A percentile compares a stretch with the other conserved stretches of the same genome.
These are phyloP conservation scores for Rhimphoctona megacephalus DNA, from an alignment of 2,888 invertebrate species.

Conservation along the genomic window DNA sequence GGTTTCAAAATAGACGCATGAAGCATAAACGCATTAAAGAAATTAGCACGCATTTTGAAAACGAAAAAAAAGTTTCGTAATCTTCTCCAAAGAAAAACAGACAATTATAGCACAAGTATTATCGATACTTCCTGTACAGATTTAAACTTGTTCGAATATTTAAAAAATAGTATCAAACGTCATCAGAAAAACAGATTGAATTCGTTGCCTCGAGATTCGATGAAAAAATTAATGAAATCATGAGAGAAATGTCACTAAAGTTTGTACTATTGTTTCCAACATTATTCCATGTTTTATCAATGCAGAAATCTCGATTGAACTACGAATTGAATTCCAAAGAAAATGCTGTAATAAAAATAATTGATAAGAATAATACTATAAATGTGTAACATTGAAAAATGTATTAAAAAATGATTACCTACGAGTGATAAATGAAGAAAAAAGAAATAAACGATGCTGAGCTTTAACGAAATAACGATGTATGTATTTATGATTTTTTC, in stretches of 20 bases:
- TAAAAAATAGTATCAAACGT: background rate
- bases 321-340: slow-evolving; percentile 2
- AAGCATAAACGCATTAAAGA: slow-evolving; percentile 95
- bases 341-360: slow-evolving; percentile 47
- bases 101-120: background rate
- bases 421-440: slow-evolving; percentile 20
- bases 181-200: background rate
- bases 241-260: background rate
- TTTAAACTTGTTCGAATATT: background rate
- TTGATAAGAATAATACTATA: slow-evolving; percentile 6
- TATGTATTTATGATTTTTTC: slow-evolving; percentile 58
- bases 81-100: background rate
- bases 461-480: slow-evolving; percentile 31
- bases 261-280: background rate
- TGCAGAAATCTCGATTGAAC: background rate
- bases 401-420: slow-evolving; percentile 19
- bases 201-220: background rate
- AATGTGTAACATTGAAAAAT: slow-evolving; percentile 20
- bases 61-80: slow-evolving; percentile 23
- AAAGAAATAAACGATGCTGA: slow-evolving; percentile 24
- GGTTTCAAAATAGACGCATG: slow-evolving; percentile 96
- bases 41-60: slow-evolving; percentile 76
- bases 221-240: background rate
- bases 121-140: background rate
- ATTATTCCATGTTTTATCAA: background rate